Evolutionary conservation across 2,797 vertebrate genomes (phyloP).

Genomic region (Eidolon dupreanum): DNA sequence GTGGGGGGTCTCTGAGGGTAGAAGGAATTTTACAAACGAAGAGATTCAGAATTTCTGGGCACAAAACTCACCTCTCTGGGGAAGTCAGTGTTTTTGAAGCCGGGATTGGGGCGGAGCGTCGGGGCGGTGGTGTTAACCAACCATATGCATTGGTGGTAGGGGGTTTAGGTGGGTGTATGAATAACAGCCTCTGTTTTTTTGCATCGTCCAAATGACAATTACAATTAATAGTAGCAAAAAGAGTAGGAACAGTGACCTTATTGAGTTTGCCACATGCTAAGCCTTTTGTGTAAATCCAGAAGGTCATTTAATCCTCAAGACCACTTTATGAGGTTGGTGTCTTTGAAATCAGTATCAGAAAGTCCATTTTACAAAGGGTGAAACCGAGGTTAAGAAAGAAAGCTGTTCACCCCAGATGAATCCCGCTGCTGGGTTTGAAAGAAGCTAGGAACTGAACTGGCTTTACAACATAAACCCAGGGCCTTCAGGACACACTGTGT

Average conservation of each 20-base stretch:
- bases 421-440: background rate
- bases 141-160: background rate
- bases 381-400: background rate
- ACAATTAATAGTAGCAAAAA: fast-evolving
- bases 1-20: too few species aligned
- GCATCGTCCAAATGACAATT: background rate
- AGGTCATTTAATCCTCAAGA: background rate
- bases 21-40: background rate
- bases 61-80: background rate
- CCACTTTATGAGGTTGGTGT: background rate
- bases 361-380: background rate
- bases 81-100: background rate
- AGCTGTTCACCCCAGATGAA: background rate
- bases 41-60: background rate
- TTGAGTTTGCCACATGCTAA: fast-evolving
- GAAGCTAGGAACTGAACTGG: background rate
- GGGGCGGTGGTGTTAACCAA: too few species aligned
- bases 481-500: background rate
- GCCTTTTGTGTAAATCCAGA: background rate
- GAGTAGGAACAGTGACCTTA: fast-evolving
- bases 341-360: fast-evolving
- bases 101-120: too few species aligned
- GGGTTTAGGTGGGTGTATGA: fast-evolving
- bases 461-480: fast-evolving
- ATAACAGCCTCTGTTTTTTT: background rate